Percentiles rank a stretch among this genome's conserved stretches.
Conservation (phyloP, 2,113 vertebrate genomes). For the Agelaius tricolor region DNA sequence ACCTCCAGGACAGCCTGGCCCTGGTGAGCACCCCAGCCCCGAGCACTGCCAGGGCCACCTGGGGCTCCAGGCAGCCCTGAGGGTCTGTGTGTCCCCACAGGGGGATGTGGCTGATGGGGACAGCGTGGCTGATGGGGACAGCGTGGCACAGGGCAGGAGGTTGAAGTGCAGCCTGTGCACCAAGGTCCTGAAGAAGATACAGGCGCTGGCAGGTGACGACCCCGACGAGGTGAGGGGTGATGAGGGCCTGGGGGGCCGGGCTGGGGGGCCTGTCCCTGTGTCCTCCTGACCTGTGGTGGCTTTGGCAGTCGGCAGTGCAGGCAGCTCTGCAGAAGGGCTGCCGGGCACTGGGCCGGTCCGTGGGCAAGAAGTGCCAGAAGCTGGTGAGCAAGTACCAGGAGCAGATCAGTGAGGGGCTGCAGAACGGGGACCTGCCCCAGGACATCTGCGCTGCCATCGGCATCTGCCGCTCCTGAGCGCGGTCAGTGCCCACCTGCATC, state of each 20-base stretch:
- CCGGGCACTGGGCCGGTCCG: rapidly evolving
- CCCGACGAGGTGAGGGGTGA: background rate
- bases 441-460: background rate
- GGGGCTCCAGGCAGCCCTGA: background rate
- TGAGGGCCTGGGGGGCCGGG: rapidly evolving
- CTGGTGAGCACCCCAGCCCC: background rate
- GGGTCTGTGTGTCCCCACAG: background rate
- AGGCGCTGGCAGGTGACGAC: background rate
- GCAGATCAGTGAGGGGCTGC: background rate
- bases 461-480: background rate
- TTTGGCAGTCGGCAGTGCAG: background rate
- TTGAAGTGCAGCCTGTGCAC: background rate
- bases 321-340: background rate
- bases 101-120: background rate
- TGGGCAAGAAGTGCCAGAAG: rapidly evolving
- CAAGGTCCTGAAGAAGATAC: background rate
- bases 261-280: rapidly evolving
- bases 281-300: background rate
- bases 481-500: background rate
- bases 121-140: rapidly evolving
- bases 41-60: background rate
- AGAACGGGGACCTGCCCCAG: rapidly evolving
- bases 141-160: rapidly evolving
- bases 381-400: background rate
- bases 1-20: background rate